Conservation (phyloP, 2,797 vertebrate genomes). For the Cynodonichthys magdalenae region DNA sequence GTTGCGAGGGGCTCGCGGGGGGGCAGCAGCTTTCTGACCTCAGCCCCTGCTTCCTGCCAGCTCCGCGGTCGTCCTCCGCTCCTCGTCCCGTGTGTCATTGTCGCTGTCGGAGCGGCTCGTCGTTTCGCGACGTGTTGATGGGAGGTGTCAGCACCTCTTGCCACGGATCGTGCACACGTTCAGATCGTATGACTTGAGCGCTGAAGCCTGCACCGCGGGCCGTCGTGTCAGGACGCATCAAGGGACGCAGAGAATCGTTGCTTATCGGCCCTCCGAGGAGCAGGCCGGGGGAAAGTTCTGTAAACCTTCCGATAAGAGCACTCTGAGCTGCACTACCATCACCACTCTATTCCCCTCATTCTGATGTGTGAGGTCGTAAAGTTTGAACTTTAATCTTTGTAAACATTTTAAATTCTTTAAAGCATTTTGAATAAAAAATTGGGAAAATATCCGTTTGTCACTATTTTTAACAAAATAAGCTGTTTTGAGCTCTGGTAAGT, state of each 20-base stretch:
- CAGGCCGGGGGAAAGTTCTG: background rate
- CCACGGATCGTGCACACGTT: constrained; percentile 6
- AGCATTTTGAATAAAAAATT: constrained; percentile 2
- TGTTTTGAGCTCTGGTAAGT: constrained; percentile 42
- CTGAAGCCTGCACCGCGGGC: constrained; percentile 29
- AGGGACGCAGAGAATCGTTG: constrained; percentile 30
- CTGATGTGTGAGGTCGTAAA: background rate
- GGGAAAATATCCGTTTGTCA: constrained; percentile 22
- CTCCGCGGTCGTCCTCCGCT: constrained; percentile 12
- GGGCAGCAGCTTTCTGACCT: constrained; percentile 43
- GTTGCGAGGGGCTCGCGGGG: constrained; percentile 28
- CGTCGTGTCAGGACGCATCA: constrained; percentile 50
- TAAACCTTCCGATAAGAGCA: background rate
- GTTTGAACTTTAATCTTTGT: constrained; percentile 48
- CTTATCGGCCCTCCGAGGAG: constrained; percentile 41
- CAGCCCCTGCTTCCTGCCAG: constrained; percentile 50
- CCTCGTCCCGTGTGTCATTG: constrained; percentile 25
- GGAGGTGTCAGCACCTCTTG: constrained; percentile 53
- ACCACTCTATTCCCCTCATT: background rate
- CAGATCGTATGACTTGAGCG: constrained; percentile 42
- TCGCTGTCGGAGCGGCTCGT: constrained; percentile 31
- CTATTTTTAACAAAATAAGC: constrained; percentile 61
- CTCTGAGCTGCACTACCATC: background rate
- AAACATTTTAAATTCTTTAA: constrained; percentile 44
- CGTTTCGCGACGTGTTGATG: constrained; percentile 37